These are phyloP conservation scores for Glossosoma conforme DNA, from an alignment of 1,140 invertebrate genomes.

Conservation along the genomic window DNA sequence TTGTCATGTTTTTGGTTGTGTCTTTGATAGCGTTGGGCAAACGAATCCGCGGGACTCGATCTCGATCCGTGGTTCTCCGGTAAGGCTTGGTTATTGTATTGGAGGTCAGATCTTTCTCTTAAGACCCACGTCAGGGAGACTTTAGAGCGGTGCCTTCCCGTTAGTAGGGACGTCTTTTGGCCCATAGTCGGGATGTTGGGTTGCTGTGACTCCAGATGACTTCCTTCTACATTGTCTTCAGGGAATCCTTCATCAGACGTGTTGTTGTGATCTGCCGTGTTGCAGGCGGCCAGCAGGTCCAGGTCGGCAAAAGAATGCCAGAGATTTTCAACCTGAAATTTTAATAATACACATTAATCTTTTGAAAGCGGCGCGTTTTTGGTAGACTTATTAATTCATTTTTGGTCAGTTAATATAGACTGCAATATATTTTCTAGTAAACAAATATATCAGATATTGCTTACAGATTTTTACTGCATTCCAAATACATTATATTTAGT, in stretches of 20 bases:
- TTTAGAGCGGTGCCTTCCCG: constrained; percentile 55
- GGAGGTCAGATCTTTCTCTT: constrained; percentile 52
- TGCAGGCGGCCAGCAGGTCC: constrained; percentile 21
- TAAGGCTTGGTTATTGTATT: constrained; percentile 26
- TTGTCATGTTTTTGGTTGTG: constrained; percentile 16
- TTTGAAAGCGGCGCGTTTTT: background rate
- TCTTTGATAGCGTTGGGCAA: constrained; percentile 11
- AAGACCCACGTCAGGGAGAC: constrained; percentile 67
- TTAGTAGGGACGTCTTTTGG: constrained; percentile 44
- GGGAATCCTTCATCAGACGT: background rate
- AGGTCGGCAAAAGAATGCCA: constrained; percentile 17
- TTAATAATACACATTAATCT: constrained; percentile 1
- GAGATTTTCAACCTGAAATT: constrained; percentile 19
- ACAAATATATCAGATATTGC: background rate
- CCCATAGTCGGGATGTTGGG: constrained; percentile 42
- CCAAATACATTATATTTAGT: background rate
- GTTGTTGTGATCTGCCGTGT: constrained; percentile 2
- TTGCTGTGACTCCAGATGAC: constrained; percentile 36
- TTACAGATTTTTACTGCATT: background rate
- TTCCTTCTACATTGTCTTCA: constrained; percentile 30
- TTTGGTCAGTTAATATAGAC: background rate
- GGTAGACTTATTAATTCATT: background rate
- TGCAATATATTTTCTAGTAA: background rate
- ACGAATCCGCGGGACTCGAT: constrained; percentile 6
- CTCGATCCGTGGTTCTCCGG: constrained; percentile 9